Base-by-base conservation (phyloP, 2,797 vertebrate species). In the Merluccius polli region DNA sequence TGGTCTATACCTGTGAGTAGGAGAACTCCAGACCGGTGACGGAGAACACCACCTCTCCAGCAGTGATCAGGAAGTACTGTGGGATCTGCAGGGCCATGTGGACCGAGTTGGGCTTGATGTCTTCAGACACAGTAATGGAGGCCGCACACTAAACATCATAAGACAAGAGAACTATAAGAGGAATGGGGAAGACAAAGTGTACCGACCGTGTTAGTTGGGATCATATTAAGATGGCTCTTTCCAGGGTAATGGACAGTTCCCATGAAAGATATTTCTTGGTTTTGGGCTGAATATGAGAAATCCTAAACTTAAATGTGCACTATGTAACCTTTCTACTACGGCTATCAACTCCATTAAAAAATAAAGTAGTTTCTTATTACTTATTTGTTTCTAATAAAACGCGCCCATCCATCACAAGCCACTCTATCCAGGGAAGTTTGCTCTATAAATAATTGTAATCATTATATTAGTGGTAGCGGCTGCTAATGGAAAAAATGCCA, bases 51-150 rank as follows among this genome's bases (percentile, higher is more conserved):
- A 99, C 96, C 87, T 99, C 98, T 27, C 92, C 98, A 38, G 88
- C 91, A 0, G 98, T 98, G 1, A 99, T 91, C 72, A 99, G 92
- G 89, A 99, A 97, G 86, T 99, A 99, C 91, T 99, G 98, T 0
- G 98, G 98, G 79, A 99, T 95, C 89, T 99, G 98, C 80, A 96
- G 94, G n/a, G 95, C 96, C 93, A 99, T 97, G 85, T 92, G 94
- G 9, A 96, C 81, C 0, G 95, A 83, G 85, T 96, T 99, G 80
- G 96, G 91, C 48, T 93, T 0, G 70, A 99, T 95, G 83, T 98
- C 93, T 86, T 94, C 92, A 71, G 84, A 75, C 0, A 24, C 72
- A 1, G 0, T 65, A 52, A 94, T 0, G 0, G n/a, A 3, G 0
- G 84, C 72, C 24, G 77, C 81, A 84, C 94, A 93, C 93, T 94